Evolutionary conservation across 2,113 vertebrate species (phyloP).

Genomic region (Brachyhypopomus gauderio): DNA sequence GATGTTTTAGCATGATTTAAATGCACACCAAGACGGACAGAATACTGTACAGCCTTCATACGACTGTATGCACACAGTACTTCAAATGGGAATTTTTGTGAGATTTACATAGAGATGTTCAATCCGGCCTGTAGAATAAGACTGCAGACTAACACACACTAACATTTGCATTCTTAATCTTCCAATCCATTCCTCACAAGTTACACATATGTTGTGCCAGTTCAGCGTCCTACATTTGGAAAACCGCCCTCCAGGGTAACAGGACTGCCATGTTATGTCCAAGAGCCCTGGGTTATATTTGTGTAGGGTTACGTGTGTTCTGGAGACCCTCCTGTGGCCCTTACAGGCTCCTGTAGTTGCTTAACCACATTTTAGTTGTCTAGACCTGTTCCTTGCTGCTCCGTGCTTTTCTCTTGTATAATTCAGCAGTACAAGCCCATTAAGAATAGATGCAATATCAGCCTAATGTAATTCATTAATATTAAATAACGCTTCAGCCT

Average conservation of each 20-base stretch:
- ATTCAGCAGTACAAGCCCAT: constrained; percentile 46
- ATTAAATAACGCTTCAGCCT: constrained; percentile 35
- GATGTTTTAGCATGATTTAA: not conserved
- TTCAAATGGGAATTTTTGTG: not conserved
- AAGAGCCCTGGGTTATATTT: not conserved
- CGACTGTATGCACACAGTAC: not conserved
- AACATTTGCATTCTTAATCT: no score
- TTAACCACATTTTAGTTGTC: constrained; percentile 33
- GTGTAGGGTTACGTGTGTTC: not conserved
- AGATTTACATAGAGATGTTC: not conserved
- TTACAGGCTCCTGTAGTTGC: constrained; percentile 11
- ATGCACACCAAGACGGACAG: not conserved
- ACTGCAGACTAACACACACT: no score
- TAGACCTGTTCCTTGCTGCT: constrained; percentile 5
- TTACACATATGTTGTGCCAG: not conserved
- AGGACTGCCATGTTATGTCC: not conserved
- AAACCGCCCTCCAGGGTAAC: not conserved
- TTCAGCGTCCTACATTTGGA: not conserved
- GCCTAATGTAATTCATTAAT: constrained; percentile 48
- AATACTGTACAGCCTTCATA: not conserved
- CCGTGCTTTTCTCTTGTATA: constrained; percentile 36
- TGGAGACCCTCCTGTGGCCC: not conserved
- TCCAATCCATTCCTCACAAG: no score
- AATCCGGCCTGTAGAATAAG: not conserved
- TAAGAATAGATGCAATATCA: constrained; percentile 50